Base-by-base conservation (phyloP, 35 echinoderm and acorn worm genomes). In the Apostichopus japonicus region DNA sequence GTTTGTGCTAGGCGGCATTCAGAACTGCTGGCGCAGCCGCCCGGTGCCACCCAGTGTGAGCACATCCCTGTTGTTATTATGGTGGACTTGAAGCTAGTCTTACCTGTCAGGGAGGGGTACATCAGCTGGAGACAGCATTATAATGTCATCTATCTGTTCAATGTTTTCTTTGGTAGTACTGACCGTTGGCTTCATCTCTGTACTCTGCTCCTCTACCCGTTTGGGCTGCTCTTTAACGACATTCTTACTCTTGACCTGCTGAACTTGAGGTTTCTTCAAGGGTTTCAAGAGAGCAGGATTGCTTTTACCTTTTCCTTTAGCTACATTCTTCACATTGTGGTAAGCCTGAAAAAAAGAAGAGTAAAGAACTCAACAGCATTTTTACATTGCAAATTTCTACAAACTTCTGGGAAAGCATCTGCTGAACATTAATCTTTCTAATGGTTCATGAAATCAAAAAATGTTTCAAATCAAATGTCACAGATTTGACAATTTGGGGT, bases 91-190 rank as follows among this genome's bases (percentile, higher is more conserved):
- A 44, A 44, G 33, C 33, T 0, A 53, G 56, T 11, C 86, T 87
- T 15, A 87, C 86, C 86, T 87, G n/a, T 65, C 86, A n/a, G 86
- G 86, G 3, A 87, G 56, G 23, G 86, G 86, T 23, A 87, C 86
- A 67, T 56, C 54, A 9, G 86, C 57, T 67, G 86, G 86, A 27
- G 86, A 87, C 3, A 87, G n/a, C 86, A 87, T 87, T 14, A 87
- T 13, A 2, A 87, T 33, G 51, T 87, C 86, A 63, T 87, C 86
- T 56, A 87, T 14, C 11, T 24, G 51, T 53, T 17, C 54, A 5
- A 19, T 54, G 17, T 54, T 55, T 54, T 83, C 79, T 53, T 80
- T 53, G 78, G 78, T 27, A 24, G 14, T 53, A 23, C 4, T 22
- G 23, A 24, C 23, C 0, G 78, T 19, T 80, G 78, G 51, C 22